Evolutionary conservation across 2,797 vertebrate genomes (phyloP).

Genomic region (Schizothorax lantsangensis): DNA sequence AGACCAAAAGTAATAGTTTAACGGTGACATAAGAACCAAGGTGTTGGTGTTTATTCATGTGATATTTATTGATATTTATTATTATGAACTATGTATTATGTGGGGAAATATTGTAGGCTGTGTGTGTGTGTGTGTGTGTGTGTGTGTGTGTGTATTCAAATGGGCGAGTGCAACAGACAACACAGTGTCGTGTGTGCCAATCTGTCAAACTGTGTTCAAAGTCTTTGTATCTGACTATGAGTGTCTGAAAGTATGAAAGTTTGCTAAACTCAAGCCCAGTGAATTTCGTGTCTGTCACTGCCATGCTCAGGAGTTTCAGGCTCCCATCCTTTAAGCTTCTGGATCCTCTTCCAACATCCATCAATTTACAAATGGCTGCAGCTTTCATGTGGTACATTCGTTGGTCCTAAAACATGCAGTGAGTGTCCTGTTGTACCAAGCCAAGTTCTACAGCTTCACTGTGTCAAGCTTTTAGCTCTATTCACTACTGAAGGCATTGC

Average conservation of each 20-base stretch:
- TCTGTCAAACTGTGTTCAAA: constrained; percentile 25
- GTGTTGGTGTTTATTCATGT: constrained; percentile 67
- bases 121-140: background rate
- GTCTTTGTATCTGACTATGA: constrained; percentile 39
- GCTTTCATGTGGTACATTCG: background rate
- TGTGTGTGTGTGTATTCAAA: constrained; percentile 39
- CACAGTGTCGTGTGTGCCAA: constrained; percentile 21
- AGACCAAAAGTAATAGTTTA: constrained; percentile 59
- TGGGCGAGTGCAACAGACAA: background rate
- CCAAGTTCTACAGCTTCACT: constrained; percentile 10
- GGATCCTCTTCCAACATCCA: background rate
- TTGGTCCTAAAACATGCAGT: constrained; percentile 7
- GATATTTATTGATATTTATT: constrained; percentile 72
- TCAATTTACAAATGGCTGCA: constrained; percentile 16
- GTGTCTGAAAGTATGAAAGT: background rate
- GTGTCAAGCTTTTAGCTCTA: constrained; percentile 17
- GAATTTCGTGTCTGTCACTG: constrained; percentile 41
- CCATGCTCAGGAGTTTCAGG: constrained; percentile 15
- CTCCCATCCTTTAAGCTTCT: constrained; percentile 19
- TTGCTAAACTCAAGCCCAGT: constrained; percentile 22
- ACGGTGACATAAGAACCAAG: constrained; percentile 54
- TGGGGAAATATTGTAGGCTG: constrained; percentile 63
- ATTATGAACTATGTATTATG: constrained; percentile 71
- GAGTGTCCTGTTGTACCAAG: constrained; percentile 4
- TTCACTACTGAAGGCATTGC: constrained; percentile 14